Conservation (phyloP, 1,140 invertebrate species). For the Drosophila insularis region DNA sequence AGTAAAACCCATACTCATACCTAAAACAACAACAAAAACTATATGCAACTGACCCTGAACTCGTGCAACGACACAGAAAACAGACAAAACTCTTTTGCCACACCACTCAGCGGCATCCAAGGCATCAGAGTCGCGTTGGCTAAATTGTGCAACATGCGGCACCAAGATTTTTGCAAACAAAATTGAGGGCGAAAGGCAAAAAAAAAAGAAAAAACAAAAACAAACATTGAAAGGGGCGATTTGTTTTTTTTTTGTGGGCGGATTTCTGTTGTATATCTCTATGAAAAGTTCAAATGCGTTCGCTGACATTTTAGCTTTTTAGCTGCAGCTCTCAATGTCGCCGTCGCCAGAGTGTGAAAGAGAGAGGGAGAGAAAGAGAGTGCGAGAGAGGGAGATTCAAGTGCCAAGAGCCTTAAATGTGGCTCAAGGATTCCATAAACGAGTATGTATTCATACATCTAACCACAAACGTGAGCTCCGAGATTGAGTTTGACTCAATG, state of each 20-base stretch:
- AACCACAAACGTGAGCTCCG: constrained; percentile 17
- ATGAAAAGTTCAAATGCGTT: constrained; percentile 73
- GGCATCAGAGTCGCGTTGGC: constrained; percentile 20
- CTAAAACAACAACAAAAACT: constrained; percentile 34
- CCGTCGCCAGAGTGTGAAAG: background rate
- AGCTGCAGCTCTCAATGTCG: constrained; percentile 54
- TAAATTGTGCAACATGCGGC: constrained; percentile 56
- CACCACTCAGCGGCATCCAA: constrained; percentile 8
- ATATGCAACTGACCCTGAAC: constrained; percentile 70
- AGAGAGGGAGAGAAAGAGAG: background rate
- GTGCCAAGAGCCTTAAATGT: constrained; percentile 28
- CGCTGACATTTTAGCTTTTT: constrained; percentile 65
- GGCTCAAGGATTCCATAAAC: constrained; percentile 54
- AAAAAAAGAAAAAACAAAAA: background rate
- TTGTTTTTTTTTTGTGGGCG: constrained; percentile 33
- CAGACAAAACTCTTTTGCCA: constrained; percentile 29
- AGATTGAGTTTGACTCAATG: constrained; percentile 6
- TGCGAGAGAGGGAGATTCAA: background rate
- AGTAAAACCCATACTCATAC: constrained; percentile 43
- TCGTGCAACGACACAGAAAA: constrained; percentile 70
- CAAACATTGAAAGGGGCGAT: constrained; percentile 26
- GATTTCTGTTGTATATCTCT: constrained; percentile 9
- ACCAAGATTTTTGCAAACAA: constrained; percentile 16
- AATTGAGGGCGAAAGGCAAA: constrained; percentile 24
- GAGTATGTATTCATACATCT: constrained; percentile 26